Conservation (phyloP, 2,113 vertebrate genomes). For the Campylorhamphus procurvoides region DNA sequence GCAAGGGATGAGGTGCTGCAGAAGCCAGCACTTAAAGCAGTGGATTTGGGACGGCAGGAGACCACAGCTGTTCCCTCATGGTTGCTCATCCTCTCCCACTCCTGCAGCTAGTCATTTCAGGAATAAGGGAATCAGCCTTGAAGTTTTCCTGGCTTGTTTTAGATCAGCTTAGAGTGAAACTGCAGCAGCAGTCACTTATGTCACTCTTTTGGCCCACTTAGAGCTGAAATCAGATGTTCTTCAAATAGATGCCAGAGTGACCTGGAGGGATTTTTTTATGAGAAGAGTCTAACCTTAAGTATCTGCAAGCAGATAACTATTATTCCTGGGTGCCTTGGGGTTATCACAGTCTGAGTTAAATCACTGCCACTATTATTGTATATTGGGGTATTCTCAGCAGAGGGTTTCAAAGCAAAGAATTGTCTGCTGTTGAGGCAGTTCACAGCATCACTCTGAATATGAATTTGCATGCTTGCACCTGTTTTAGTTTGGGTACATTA, state of each 20-base stretch:
- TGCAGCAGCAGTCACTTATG: not conserved
- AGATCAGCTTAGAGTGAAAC: not conserved
- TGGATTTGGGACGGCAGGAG: conserved; percentile 7
- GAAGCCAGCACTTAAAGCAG: not conserved
- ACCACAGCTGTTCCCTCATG: conserved; percentile 21
- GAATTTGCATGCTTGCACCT: not conserved
- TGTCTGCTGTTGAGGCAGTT: not conserved
- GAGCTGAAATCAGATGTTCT: not conserved
- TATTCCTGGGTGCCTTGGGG: not conserved
- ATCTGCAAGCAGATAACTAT: not conserved
- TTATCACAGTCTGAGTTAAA: not conserved
- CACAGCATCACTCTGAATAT: not conserved
- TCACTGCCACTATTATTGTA: not conserved
- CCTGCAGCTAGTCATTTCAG: not conserved
- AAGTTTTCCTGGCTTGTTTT: conserved; percentile 23
- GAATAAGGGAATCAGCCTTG: not conserved
- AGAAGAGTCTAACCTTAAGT: not conserved
- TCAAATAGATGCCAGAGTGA: not conserved
- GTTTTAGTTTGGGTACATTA: not conserved
- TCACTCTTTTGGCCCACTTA: conserved; percentile 14
- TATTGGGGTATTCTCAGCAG: not conserved
- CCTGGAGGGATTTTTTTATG: not conserved
- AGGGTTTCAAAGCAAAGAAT: not conserved
- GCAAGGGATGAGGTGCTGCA: not conserved
- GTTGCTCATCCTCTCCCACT: conserved; percentile 48